phyloP scores from a whole-genome alignment of 2,797 vertebrate species.

The Paedocypris micromegethes region DNA sequence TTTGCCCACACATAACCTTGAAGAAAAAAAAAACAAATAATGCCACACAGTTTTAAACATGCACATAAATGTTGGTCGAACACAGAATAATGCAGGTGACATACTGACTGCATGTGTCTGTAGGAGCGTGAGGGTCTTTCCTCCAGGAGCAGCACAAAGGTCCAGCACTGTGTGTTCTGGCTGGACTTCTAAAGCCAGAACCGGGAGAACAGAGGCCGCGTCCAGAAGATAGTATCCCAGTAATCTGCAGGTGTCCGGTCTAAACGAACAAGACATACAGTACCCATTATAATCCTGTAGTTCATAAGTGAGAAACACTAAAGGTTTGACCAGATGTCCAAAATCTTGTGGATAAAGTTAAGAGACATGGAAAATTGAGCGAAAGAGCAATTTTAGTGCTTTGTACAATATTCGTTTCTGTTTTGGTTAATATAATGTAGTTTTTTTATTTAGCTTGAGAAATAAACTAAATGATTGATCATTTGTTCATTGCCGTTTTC shows the following conservation, averaged over 20 bases:
- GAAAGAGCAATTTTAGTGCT: background rate
- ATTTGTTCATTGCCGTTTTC: too few relatives aligned
- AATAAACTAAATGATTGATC: too few relatives aligned
- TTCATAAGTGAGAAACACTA: too few relatives aligned
- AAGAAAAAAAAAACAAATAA: conserved; percentile 17
- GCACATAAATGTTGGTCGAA: too few relatives aligned
- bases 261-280: conserved; percentile 48
- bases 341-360: too few relatives aligned
- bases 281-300: background rate
- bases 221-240: conserved; percentile 89
- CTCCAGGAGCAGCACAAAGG: conserved; percentile 89
- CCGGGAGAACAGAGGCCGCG: conserved; percentile 85
- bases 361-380: background rate
- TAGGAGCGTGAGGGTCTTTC: conserved; percentile 84
- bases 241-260: conserved; percentile 67
- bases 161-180: conserved; percentile 79
- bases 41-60: background rate
- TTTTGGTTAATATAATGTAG: too few relatives aligned
- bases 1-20: conserved; percentile 81
- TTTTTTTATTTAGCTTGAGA: too few relatives aligned
- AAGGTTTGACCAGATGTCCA: too few relatives aligned
- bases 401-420: too few relatives aligned
- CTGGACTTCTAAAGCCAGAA: conserved; percentile 77
- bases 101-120: conserved; percentile 80
- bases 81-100: conserved; percentile 24